Percentiles rank a stretch among this genome's conserved stretches.
Evolutionary conservation across 2,888 invertebrate species (phyloP).

Genomic region (Hedya salicella): DNA sequence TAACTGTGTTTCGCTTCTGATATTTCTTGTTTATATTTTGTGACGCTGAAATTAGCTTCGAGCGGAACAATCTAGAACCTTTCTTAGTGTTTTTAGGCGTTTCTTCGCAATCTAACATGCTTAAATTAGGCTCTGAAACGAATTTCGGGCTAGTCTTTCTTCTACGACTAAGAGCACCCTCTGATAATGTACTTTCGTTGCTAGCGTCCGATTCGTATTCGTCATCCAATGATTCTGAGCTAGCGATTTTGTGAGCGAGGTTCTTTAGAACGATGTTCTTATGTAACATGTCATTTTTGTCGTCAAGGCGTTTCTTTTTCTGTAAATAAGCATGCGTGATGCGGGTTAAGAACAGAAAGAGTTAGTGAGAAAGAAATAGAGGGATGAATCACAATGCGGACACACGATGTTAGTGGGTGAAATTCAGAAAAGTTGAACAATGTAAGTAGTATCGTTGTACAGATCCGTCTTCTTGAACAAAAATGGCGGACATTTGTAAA

Average conservation of each 20-base stretch:
- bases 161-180: constrained; percentile 70
- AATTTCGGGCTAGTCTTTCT: constrained; percentile 77
- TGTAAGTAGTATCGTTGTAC: background rate
- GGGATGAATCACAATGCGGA: constrained; percentile 30
- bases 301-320: constrained; percentile 72
- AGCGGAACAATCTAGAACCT: constrained; percentile 71
- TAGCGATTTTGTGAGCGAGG: constrained; percentile 76
- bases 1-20: constrained; percentile 64
- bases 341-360: constrained; percentile 48
- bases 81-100: constrained; percentile 78
- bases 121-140: constrained; percentile 80
- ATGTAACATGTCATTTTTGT: constrained; percentile 73
- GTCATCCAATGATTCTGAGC: constrained; percentile 69
- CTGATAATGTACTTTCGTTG: constrained; percentile 78
- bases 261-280: constrained; percentile 79
- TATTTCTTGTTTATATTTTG: constrained; percentile 74
- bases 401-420: constrained; percentile 29
- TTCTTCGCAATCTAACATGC: constrained; percentile 69
- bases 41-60: constrained; percentile 67
- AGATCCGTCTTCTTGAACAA: background rate
- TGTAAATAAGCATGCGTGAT: constrained; percentile 67
- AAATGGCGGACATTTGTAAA: too few species aligned
- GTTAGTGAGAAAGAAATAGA: constrained; percentile 51
- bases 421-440: constrained; percentile 8
- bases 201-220: constrained; percentile 77